Evolutionary conservation across 2,797 vertebrate species (phyloP).

Genomic region (Labroides dimidiatus): DNA sequence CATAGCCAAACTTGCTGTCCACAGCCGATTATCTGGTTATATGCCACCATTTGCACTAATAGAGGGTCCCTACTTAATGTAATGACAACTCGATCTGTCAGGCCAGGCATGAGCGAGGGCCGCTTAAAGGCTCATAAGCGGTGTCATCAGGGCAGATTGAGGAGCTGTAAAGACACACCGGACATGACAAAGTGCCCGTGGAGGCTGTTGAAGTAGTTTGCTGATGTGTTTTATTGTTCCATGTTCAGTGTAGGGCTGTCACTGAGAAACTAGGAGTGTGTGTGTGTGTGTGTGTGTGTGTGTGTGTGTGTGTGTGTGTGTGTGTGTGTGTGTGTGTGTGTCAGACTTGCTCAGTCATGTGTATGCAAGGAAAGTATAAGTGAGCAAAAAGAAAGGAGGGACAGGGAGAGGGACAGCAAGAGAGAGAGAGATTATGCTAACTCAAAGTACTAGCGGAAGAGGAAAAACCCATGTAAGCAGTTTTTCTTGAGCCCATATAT

Average conservation of each 20-base stretch:
- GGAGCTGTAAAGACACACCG: slow-evolving; percentile 56
- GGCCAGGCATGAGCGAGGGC: slow-evolving; percentile 49
- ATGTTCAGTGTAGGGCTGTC: slow-evolving; percentile 51
- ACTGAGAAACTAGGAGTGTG: slow-evolving; percentile 25
- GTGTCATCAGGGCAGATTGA: slow-evolving; percentile 71
- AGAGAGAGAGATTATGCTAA: slow-evolving; percentile 77
- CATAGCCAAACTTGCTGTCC: slow-evolving; percentile 81
- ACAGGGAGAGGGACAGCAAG: slow-evolving; percentile 25
- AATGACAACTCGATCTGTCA: slow-evolving; percentile 73
- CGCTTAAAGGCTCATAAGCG: slow-evolving; percentile 63
- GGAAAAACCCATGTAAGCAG: slow-evolving; percentile 77
- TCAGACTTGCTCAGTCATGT: slow-evolving; percentile 65
- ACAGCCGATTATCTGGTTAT: slow-evolving; percentile 71
- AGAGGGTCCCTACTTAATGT: slow-evolving; percentile 73
- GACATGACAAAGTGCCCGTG: slow-evolving; percentile 55
- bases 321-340: slow-evolving; percentile 27
- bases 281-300: slow-evolving; percentile 23
- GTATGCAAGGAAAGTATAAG: slow-evolving; percentile 62
- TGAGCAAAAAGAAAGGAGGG: slow-evolving; percentile 60
- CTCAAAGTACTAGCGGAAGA: slow-evolving; percentile 74
- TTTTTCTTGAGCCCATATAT: slow-evolving; percentile 73
- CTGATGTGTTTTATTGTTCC: slow-evolving; percentile 65
- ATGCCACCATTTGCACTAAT: slow-evolving; percentile 80
- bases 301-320: no score
- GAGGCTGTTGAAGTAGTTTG: slow-evolving; percentile 68